A percentile compares a stretch with the other conserved stretches of the same genome.
Evolutionary conservation across 2,797 vertebrate species (phyloP).

Genomic region (Coregonus ussuriensis): DNA sequence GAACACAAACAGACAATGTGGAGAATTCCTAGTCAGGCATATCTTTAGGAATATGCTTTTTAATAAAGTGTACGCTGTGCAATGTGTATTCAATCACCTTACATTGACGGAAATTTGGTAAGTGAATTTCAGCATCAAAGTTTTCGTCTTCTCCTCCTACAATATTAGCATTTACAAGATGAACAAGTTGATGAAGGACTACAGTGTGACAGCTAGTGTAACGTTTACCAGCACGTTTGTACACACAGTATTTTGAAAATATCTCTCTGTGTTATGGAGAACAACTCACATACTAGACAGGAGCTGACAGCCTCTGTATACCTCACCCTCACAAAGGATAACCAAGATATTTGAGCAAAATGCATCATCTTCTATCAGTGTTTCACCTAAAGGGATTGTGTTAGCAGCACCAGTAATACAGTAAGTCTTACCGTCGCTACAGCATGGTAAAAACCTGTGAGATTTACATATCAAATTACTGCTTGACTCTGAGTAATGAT

Average conservation of each 20-base stretch:
- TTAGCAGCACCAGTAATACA: not conserved
- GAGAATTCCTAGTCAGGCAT: not conserved
- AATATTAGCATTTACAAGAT: slow-evolving; percentile 32
- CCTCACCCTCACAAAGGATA: slow-evolving; percentile 20
- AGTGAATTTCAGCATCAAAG: not conserved
- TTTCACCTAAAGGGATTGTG: slow-evolving; percentile 11
- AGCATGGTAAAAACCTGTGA: slow-evolving; percentile 6
- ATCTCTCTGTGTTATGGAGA: slow-evolving; percentile 1
- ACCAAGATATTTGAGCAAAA: slow-evolving; percentile 13
- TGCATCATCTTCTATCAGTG: slow-evolving; percentile 7
- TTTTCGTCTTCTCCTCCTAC: not conserved
- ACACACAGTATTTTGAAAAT: slow-evolving; percentile 4
- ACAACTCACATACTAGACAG: slow-evolving; percentile 16
- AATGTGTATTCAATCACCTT: not conserved
- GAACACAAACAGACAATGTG: not conserved
- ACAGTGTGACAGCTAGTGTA: slow-evolving; percentile 19
- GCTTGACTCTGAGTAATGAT: slow-evolving; percentile 12
- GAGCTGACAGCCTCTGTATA: slow-evolving; percentile 6
- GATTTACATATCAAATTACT: slow-evolving; percentile 32
- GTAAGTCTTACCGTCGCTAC: not conserved
- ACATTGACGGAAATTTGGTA: not conserved
- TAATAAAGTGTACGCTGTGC: not conserved
- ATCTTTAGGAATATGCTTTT: not conserved
- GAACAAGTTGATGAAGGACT: slow-evolving; percentile 47
- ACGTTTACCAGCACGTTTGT: slow-evolving; percentile 9